Conservation (phyloP, 1,140 invertebrate genomes). For the Mamestra configurata region DNA sequence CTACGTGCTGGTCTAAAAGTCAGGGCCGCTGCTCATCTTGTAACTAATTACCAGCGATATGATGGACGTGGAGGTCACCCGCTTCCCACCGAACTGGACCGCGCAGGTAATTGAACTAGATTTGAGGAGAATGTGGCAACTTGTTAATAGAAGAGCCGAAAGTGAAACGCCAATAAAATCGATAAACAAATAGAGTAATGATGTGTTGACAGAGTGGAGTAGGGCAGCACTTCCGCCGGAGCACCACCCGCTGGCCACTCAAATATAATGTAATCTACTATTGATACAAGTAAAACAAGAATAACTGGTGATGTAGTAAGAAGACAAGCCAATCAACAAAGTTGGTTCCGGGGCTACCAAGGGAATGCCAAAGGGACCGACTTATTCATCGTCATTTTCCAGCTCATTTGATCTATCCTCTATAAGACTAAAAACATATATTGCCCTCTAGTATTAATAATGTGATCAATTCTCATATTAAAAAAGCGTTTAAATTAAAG, state of each 20-base stretch:
- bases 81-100: conserved; percentile 19
- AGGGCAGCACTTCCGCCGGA: not conserved
- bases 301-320: too few relatives aligned
- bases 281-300: too few relatives aligned
- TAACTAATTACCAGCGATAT: not conserved
- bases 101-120: conserved; percentile 26
- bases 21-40: not conserved
- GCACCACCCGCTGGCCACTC: not conserved
- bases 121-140: not conserved
- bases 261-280: not conserved
- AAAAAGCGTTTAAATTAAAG: too few relatives aligned
- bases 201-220: conserved; percentile 5
- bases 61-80: conserved; percentile 26
- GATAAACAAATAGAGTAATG: conserved; percentile 26
- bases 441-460: too few relatives aligned
- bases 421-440: too few relatives aligned
- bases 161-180: conserved; percentile 26
- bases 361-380: too few relatives aligned
- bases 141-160: not conserved
- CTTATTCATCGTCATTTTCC: too few relatives aligned
- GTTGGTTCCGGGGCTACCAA: too few relatives aligned
- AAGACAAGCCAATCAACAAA: too few relatives aligned
- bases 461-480: too few relatives aligned
- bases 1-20: conserved; percentile 12
- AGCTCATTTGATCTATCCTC: too few relatives aligned